phyloP scores from a whole-genome alignment of 2,113 vertebrate genomes.

The Triplophysa dalaica region DNA sequence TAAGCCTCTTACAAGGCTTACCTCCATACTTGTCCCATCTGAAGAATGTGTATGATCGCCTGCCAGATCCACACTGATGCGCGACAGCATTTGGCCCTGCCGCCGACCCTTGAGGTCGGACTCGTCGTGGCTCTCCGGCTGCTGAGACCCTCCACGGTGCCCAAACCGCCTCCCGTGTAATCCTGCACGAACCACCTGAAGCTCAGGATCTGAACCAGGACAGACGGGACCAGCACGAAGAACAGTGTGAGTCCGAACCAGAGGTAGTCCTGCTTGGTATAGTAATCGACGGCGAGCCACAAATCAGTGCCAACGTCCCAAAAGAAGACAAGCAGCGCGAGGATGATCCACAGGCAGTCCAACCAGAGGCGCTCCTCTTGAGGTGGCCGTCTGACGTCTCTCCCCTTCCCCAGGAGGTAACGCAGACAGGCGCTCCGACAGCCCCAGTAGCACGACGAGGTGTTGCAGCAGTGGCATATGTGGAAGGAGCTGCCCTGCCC shows the following conservation, averaged over 20 bases:
- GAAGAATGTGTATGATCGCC: conserved; percentile 91
- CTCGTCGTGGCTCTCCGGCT: conserved; percentile 79
- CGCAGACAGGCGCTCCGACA: conserved; percentile 93
- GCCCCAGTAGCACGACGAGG: conserved; percentile 96
- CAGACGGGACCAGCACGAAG: conserved; percentile 96
- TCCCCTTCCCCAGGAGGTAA: conserved; percentile 81
- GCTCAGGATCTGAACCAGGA: conserved; percentile 97
- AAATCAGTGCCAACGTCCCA: conserved; percentile 97
- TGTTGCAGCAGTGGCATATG: conserved; percentile 98
- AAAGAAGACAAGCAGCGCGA: conserved; percentile 92
- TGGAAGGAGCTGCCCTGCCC: conserved; percentile 89
- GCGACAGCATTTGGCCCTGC: conserved; percentile 85
- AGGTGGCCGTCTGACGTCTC: conserved; percentile 73
- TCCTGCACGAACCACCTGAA: conserved; percentile 99
- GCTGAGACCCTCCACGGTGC: conserved; percentile 92
- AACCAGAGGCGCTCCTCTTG: conserved; percentile 87
- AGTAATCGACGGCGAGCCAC: conserved; percentile 94
- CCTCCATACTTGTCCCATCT: conserved; percentile 98
- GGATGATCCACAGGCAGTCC: conserved; percentile 96
- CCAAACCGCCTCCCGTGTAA: conserved; percentile 92
- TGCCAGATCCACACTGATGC: conserved; percentile 96
- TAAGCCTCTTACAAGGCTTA: conserved; percentile 68
- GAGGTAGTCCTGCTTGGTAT: conserved; percentile 88
- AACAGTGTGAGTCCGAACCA: conserved; percentile 91
- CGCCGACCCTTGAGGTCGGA: conserved; percentile 64